Base-by-base conservation (phyloP, 64 coral and sea anemone species). In the Pachyseris speciosa region DNA sequence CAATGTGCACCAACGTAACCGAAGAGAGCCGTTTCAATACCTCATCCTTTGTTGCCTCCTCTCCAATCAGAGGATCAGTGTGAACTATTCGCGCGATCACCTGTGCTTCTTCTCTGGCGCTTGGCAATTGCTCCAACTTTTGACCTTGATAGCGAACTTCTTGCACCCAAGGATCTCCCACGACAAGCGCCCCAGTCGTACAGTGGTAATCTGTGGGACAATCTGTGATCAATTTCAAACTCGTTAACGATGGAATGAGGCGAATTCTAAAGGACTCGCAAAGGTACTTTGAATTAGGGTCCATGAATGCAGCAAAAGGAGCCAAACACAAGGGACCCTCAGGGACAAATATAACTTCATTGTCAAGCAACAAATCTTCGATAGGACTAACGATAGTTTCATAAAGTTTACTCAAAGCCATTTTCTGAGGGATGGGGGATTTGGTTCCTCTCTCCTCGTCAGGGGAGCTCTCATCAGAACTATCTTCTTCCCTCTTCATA, bases 161-260 rank as follows among this genome's bases (percentile, higher is more conserved):
- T 22, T 72, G 17, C 9, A 49, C 9, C 50, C 29, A 42, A 7
- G 85, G 68, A 39, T 59, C 49, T 7, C 85, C 85, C 25, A 88
- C 69, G 9, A 88, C 32, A 16, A 88, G 44, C 5, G 69, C 51
- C 15, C 70, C 69, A 59, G 16, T 15, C 16, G 38, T 72, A 22
- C 31, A 9, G 70, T 74, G 84, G 32, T 69, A 52, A 15, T 68
- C 65, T 19, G 5, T 29, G 29, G 84, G 68, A 9, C 41, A 55
- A 53, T 87, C 67, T 53, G 66, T 31, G 12, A 87, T 55, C 9
- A 72, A 19, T 32, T 87, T 87, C 32, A 72, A 37, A 32, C 41
- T 72, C 19, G 84, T 87, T 15, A 87, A 7, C 1, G 86, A 88
- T 0, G 86, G 86, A 76, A 43, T 36, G 9, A 89, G 12, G 26